Base-by-base conservation (phyloP, 2,113 vertebrate species). In the Odobenus rosmarus region DNA sequence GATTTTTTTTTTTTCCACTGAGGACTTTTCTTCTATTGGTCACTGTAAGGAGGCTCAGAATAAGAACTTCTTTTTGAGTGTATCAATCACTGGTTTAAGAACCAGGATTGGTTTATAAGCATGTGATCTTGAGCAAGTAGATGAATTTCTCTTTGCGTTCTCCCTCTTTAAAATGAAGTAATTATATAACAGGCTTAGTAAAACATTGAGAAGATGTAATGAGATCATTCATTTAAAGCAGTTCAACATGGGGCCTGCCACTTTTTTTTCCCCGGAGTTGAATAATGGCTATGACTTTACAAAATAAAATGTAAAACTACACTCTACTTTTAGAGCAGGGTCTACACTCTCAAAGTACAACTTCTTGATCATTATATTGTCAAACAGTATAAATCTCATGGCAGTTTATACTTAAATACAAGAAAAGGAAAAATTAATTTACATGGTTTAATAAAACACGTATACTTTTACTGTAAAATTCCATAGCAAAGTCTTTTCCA, bases 141-240 rank as follows among this genome's bases (percentile, higher is more conserved):
- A 59, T 90, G 69, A 3, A 81, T 23, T 90, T 83, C 28, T n/a
- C 28, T 72, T 90, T 53, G 67, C 15, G 59, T 92, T 55, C 14
- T 80, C 11, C 11, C 10, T 39, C 61, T 95, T 91, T 77, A 89
- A 96, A 93, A 95, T 57, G 53, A 23, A 84, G 69, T 28, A 53
- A 81, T 61, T 88, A 26, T 64, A 42, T 64, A 59, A 72, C 21
- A 49, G 33, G 46, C 10, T 53, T 90, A 46, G 28, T n/a, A 86
- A 97, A 94, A 86, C 21, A 83, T 31, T 85, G 55, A n/a, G 7
- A 97, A 71, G 31, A 49, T 85, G 6, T 57, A 49, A 93, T 81
- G 4, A 86, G 55, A 76, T 76, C 21, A 77, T 64, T 96, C 57
- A 39, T 55, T 69, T 86, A 86, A 85, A 93, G 19, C 4, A 46